Evolutionary conservation across 2,113 vertebrate genomes (phyloP).

Genomic region (Cavia aperea): DNA sequence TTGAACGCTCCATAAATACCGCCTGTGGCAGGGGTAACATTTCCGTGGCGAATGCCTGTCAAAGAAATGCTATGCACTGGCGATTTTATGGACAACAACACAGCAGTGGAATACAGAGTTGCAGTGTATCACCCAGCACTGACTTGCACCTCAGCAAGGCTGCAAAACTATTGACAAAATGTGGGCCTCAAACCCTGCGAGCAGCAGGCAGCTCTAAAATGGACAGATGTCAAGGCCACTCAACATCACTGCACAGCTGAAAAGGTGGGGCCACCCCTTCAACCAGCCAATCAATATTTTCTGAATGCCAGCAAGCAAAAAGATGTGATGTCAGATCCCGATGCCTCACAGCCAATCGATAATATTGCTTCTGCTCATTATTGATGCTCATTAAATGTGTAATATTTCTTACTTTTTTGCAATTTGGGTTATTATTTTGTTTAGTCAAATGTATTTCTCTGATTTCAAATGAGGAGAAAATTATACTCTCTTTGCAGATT

Average conservation of each 20-base stretch:
- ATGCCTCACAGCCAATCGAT: conserved; percentile 4
- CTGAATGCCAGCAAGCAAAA: conserved; percentile 16
- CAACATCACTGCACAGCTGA: neutral
- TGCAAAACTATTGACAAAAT: conserved; percentile 50
- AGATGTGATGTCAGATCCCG: neutral
- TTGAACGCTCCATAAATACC: conserved; percentile 40
- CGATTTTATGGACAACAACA: conserved; percentile 57
- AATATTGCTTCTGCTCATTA: neutral
- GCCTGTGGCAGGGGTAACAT: conserved; percentile 54
- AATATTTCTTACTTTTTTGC: conserved; percentile 36
- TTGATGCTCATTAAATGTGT: neutral
- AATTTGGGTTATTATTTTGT: conserved; percentile 24
- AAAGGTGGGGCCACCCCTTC: conserved; percentile 10
- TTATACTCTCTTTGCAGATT: conserved; percentile 35
- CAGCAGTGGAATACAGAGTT: conserved; percentile 46
- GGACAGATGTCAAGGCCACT: conserved; percentile 40
- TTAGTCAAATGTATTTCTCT: conserved; percentile 36
- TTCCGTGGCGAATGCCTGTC: conserved; percentile 55
- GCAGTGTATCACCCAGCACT: conserved; percentile 43
- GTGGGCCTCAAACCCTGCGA: neutral
- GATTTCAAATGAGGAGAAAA: conserved; percentile 39
- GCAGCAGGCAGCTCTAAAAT: neutral
- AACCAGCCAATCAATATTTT: conserved; percentile 34
- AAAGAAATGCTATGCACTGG: conserved; percentile 56
- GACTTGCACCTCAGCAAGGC: conserved; percentile 23